Percentiles rank a stretch among this genome's conserved stretches.
phyloP scores from a whole-genome alignment of 92 coral and sea anemone species.

The Palythoa grandis region DNA sequence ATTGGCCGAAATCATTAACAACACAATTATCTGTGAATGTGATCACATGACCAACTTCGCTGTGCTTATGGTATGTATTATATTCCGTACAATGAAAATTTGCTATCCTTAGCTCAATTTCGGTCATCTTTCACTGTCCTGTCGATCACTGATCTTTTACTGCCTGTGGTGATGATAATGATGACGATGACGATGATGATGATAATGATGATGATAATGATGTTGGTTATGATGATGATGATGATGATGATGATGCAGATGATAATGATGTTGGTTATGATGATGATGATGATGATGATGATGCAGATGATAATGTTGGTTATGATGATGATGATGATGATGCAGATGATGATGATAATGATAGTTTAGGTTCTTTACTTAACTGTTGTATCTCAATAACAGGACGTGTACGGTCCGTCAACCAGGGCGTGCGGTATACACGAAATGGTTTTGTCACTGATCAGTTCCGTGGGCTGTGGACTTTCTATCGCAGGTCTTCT shows the following conservation, averaged over 20 bases:
- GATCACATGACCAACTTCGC: slow-evolving; percentile 99
- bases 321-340: too few species aligned
- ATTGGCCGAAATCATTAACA: slow-evolving; percentile 69
- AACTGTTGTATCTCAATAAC: neutral
- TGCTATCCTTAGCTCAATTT: too few species aligned
- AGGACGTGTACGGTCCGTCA: slow-evolving; percentile 95
- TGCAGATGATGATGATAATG: too few species aligned
- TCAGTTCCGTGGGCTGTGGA: slow-evolving; percentile 91
- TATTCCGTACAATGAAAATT: neutral
- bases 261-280: too few species aligned
- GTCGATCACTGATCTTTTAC: too few species aligned
- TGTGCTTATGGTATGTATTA: slow-evolving; percentile 84
- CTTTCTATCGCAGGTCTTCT: slow-evolving; percentile 88
- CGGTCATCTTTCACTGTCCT: too few species aligned
- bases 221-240: too few species aligned
- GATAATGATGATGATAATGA: neutral
- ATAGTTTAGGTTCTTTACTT: neutral
- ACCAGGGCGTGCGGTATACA: slow-evolving; percentile 93
- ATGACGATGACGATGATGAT: neutral
- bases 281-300: neutral
- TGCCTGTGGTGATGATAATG: too few species aligned
- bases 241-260: neutral
- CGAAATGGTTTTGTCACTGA: slow-evolving; percentile 75
- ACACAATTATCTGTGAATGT: slow-evolving; percentile 91
- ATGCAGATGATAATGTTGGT: neutral